Conservation (phyloP, 92 coral and sea anemone species). For the Micromussa lordhowensis region DNA sequence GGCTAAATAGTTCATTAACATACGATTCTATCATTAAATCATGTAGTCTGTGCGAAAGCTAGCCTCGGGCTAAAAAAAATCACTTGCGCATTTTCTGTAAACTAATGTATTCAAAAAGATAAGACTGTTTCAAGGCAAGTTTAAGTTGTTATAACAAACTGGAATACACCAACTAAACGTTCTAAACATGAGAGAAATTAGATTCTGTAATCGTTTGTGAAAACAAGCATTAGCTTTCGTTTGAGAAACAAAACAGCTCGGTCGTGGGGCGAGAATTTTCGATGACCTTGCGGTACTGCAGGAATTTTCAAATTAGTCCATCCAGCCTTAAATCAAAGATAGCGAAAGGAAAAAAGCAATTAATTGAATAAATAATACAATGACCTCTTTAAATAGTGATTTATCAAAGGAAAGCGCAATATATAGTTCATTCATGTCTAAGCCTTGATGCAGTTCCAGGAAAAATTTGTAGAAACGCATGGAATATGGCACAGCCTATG, state of each 20-base stretch:
- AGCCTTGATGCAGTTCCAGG: background rate
- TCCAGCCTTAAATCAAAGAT: conserved; percentile 14
- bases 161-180: background rate
- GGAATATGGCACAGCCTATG: conserved; percentile 1
- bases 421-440: no score
- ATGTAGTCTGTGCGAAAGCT: background rate
- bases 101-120: background rate
- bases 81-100: background rate
- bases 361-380: conserved; percentile 13
- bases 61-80: background rate
- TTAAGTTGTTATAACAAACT: background rate
- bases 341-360: conserved; percentile 33
- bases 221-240: background rate
- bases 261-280: background rate
- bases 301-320: conserved; percentile 35
- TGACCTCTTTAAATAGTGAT: background rate
- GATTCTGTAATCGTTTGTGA: background rate
- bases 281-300: conserved; percentile 1
- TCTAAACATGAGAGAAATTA: background rate
- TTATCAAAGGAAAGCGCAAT: background rate
- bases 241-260: background rate
- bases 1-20: background rate
- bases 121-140: background rate
- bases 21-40: background rate
- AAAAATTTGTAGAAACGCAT: background rate